Conservation (phyloP, 1,140 invertebrate genomes). For the Nasonia giraulti region DNA sequence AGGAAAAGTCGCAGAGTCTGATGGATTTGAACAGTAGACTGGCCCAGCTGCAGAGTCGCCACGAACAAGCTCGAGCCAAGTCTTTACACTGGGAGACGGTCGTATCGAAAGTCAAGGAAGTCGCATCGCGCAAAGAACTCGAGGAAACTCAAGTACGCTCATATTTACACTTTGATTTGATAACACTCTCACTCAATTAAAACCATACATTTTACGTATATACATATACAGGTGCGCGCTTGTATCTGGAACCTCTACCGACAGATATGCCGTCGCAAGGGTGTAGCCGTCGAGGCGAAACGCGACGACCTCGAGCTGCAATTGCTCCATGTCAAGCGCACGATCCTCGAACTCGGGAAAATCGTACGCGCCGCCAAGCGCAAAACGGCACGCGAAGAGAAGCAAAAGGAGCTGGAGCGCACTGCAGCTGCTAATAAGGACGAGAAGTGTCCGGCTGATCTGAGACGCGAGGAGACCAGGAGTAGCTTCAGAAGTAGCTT, state of each 20-base stretch:
- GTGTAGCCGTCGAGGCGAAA: constrained; percentile 54
- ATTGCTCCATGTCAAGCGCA: constrained; percentile 66
- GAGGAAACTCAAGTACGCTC: constrained; percentile 61
- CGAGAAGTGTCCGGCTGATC: neutral
- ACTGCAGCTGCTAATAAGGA: neutral
- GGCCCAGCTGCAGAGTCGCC: constrained; percentile 62
- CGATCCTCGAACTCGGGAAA: constrained; percentile 62
- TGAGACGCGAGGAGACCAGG: neutral
- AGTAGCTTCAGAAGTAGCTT: constrained; percentile 6
- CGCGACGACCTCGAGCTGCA: constrained; percentile 67
- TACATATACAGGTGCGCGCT: constrained; percentile 39
- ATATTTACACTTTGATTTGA: neutral
- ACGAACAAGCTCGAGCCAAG: constrained; percentile 59
- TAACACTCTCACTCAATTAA: neutral
- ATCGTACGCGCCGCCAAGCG: constrained; percentile 31
- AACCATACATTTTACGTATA: neutral
- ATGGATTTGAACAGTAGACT: constrained; percentile 68
- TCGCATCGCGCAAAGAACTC: constrained; percentile 59
- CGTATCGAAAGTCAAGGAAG: constrained; percentile 64
- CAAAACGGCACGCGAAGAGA: neutral
- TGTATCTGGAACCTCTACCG: constrained; percentile 71
- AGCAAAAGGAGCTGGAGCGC: neutral
- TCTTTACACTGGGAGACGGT: constrained; percentile 67
- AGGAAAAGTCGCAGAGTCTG: constrained; percentile 63
- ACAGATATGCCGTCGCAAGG: constrained; percentile 68